phyloP scores from a whole-genome alignment of 2,797 vertebrate species.

The Gymnoscopelus braueri region DNA sequence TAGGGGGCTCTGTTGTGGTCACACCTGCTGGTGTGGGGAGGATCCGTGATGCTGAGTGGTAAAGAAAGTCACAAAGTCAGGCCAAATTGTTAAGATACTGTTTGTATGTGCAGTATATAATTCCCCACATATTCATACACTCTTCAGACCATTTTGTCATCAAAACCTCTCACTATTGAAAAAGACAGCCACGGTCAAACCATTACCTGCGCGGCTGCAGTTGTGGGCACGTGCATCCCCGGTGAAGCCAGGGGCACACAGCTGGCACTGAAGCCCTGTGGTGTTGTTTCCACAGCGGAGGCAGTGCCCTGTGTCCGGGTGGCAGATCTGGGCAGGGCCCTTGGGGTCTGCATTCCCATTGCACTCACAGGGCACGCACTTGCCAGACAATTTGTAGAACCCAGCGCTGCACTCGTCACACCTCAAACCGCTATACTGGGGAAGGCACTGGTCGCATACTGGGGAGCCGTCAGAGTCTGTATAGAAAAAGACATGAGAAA shows the following conservation, averaged over 20 bases:
- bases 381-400: slow-evolving; percentile 85
- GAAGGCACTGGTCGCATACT: slow-evolving; percentile 84
- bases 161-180: neutral
- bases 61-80: neutral
- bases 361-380: slow-evolving; percentile 87
- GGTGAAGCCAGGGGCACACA: slow-evolving; percentile 83
- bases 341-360: slow-evolving; percentile 85
- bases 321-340: slow-evolving; percentile 79
- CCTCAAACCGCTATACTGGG: slow-evolving; percentile 78
- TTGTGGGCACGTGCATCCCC: slow-evolving; percentile 79
- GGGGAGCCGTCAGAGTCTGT: slow-evolving; percentile 77
- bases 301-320: slow-evolving; percentile 87
- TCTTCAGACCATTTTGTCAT: neutral
- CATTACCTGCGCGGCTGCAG: slow-evolving; percentile 87
- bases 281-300: slow-evolving; percentile 87
- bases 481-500: slow-evolving; percentile 7
- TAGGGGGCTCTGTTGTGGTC: slow-evolving; percentile 48
- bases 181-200: too few relatives aligned
- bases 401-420: slow-evolving; percentile 85
- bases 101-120: too few relatives aligned
- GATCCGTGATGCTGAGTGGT: slow-evolving; percentile 52
- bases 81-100: too few relatives aligned
- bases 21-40: slow-evolving; percentile 44
- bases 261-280: slow-evolving; percentile 83
- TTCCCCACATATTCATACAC: neutral